Conservation (phyloP, 1,140 invertebrate genomes). For the Drosophila punjabiensis region DNA sequence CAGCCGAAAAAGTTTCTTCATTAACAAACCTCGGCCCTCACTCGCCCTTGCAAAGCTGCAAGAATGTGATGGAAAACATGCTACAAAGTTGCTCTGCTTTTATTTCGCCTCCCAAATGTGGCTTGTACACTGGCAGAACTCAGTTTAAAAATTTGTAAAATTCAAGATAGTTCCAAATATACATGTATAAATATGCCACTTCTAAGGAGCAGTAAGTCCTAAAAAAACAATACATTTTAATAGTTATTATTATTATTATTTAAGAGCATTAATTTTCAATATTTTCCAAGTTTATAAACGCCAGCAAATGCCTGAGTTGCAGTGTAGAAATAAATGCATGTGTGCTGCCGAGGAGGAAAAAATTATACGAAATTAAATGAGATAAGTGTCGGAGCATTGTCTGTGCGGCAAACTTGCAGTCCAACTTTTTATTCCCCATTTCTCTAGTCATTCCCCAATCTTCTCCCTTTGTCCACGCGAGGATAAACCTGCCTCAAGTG, state of each 20-base stretch:
- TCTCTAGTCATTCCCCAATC: not conserved
- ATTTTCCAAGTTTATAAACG: too few relatives aligned
- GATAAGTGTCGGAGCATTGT: slow-evolving; percentile 65
- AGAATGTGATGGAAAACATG: slow-evolving; percentile 55
- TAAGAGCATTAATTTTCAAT: not conserved
- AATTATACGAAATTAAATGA: slow-evolving; percentile 64
- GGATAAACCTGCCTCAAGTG: slow-evolving; percentile 36
- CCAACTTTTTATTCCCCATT: slow-evolving; percentile 36
- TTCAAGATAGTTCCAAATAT: not conserved
- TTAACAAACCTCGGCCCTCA: slow-evolving; percentile 22
- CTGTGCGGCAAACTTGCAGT: slow-evolving; percentile 42
- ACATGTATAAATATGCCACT: not conserved
- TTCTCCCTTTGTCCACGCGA: slow-evolving; percentile 6
- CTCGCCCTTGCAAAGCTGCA: slow-evolving; percentile 26
- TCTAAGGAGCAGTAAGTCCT: not conserved
- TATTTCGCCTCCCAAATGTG: slow-evolving; percentile 35
- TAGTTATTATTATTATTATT: not conserved
- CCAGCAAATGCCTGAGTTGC: not conserved
- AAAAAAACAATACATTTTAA: too few relatives aligned
- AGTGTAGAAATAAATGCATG: not conserved
- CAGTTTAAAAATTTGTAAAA: not conserved
- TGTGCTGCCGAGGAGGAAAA: slow-evolving; percentile 26
- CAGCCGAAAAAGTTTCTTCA: slow-evolving; percentile 58
- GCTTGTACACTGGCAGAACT: not conserved
- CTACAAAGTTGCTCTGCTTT: slow-evolving; percentile 59